phyloP scores from a whole-genome alignment of 2,113 vertebrate genomes.

The Solea solea region DNA sequence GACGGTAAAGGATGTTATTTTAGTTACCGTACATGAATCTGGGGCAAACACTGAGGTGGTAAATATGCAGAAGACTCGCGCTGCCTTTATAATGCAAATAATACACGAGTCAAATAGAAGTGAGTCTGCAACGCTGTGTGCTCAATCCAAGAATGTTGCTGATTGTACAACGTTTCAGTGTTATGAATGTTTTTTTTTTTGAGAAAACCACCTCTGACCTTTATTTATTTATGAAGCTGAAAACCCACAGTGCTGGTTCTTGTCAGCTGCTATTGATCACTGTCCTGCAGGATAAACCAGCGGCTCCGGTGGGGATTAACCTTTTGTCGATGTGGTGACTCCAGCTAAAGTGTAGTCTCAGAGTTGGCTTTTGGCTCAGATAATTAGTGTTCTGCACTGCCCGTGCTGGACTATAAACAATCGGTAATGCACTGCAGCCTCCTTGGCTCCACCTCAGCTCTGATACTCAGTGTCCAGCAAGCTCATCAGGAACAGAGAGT shows the following conservation, averaged over 20 bases:
- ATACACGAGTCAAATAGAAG: conserved; percentile 38
- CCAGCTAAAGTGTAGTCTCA: conserved; percentile 23
- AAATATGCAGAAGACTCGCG: conserved; percentile 57
- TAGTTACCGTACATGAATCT: conserved; percentile 68
- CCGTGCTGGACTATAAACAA: conserved; percentile 16
- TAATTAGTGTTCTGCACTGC: conserved; percentile 51
- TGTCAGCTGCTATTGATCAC: conserved; percentile 66
- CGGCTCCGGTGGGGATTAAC: conserved; percentile 59
- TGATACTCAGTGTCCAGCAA: conserved; percentile 9
- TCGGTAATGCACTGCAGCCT: conserved; percentile 23
- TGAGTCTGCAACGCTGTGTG: conserved; percentile 22
- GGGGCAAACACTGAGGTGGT: conserved; percentile 58
- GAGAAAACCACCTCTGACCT: conserved; percentile 20
- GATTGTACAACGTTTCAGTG: conserved; percentile 43
- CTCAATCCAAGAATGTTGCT: conserved; percentile 51
- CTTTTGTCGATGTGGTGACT: conserved; percentile 52
- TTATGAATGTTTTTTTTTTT: conserved; percentile 42
- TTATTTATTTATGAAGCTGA: conserved; percentile 49
- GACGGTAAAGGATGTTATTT: conserved; percentile 65
- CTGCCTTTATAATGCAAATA: conserved; percentile 55
- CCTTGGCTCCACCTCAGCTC: conserved; percentile 15
- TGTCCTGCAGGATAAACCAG: conserved; percentile 41
- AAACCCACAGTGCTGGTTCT: conserved; percentile 47
- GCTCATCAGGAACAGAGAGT: neutral
- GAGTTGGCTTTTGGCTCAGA: conserved; percentile 27